These are phyloP conservation scores for Silurus lanzhouensis DNA, from an alignment of 2,797 vertebrate genomes.

Conservation along the genomic window DNA sequence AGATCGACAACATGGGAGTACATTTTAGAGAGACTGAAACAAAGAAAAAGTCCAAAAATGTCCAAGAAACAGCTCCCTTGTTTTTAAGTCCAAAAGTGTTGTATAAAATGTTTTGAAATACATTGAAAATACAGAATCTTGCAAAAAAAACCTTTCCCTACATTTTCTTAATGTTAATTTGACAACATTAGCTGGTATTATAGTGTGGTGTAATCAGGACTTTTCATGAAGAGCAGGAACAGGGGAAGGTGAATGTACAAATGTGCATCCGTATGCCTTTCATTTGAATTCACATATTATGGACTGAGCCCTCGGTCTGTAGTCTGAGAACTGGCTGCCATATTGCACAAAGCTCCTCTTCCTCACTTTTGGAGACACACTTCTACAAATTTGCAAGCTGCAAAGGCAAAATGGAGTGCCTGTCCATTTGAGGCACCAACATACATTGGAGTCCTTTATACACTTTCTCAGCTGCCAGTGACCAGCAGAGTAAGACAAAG, in stretches of 20 bases:
- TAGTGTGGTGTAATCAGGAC: slow-evolving; percentile 72
- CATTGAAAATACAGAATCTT: slow-evolving; percentile 83
- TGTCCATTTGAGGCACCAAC: slow-evolving; percentile 52
- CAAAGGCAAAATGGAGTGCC: slow-evolving; percentile 5
- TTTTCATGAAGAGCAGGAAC: slow-evolving; percentile 69
- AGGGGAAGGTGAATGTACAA: slow-evolving; percentile 53
- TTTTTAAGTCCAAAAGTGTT: slow-evolving; percentile 66
- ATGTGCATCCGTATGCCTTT: slow-evolving; percentile 75
- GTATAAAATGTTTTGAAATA: slow-evolving; percentile 77
- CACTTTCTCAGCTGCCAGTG: slow-evolving; percentile 44
- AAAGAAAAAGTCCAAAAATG: slow-evolving; percentile 62
- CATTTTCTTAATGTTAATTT: slow-evolving; percentile 73
- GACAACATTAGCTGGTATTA: slow-evolving; percentile 82
- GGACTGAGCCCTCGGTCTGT: slow-evolving; percentile 61
- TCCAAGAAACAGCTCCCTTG: slow-evolving; percentile 64
- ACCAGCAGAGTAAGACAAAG: slow-evolving; percentile 49
- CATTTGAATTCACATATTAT: slow-evolving; percentile 75
- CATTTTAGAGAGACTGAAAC: slow-evolving; percentile 69
- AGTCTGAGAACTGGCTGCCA: slow-evolving; percentile 53
- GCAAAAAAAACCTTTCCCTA: slow-evolving; percentile 67
- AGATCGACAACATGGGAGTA: slow-evolving; percentile 67
- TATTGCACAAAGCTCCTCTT: slow-evolving; percentile 58
- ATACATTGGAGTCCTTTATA: slow-evolving; percentile 37
- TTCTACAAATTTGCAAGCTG: not conserved
- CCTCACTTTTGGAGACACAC: slow-evolving; percentile 16